Base-by-base conservation (phyloP, 1,140 invertebrate species). In the Diorhabda sublineata region DNA sequence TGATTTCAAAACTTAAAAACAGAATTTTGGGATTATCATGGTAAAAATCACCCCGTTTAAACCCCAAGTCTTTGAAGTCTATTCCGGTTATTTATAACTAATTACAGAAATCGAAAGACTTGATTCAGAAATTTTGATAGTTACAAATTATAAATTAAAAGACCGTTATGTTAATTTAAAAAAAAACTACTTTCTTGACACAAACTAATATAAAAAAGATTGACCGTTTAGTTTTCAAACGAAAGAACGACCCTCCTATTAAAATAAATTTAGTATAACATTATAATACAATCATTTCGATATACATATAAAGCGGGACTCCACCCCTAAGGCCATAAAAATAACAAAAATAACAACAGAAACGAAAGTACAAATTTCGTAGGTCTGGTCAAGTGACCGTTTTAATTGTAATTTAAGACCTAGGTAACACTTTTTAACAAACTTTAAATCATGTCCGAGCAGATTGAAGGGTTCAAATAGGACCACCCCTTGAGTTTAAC, bases 351-450 rank as follows among this genome's bases (percentile, higher is more conserved):
- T 65, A 65, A 58, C 66, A 63, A 65, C 62, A 45, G 63, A 68
- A 68, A 61, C 47, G 43, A 58, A 72, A 69, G 56, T 74, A 74
- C 71, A 72, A 74, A 74, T 74, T 74, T 72, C 64, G 66, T 67
- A 68, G 69, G 69, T 69, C 26, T 61, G 66, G 62, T 59, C 56
- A 61, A 69, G 59, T 64, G 61, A 60, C 59, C 73, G 71, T 75
- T 75, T 67, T 71, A 75, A 75, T 73, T 73, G 64, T 73, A 75
- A 75, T 75, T 71, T 73, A 72, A 73, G 73, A 67, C 68, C 68
- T 64, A 75, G 72, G 72, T 75, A 73, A 75, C 74, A 73, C 69
- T 71, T 73, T 73, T 73, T 73, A 73, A 69, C 73, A 68, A 63
- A 68, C 69, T 69, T 61, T 72, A 72, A 72, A 72, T 72, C 71